Evolutionary conservation across 2,797 vertebrate species (phyloP), one percentile per base, ranked within the genome.

Genomic region (Enteromius thamalakanensis): DNA sequence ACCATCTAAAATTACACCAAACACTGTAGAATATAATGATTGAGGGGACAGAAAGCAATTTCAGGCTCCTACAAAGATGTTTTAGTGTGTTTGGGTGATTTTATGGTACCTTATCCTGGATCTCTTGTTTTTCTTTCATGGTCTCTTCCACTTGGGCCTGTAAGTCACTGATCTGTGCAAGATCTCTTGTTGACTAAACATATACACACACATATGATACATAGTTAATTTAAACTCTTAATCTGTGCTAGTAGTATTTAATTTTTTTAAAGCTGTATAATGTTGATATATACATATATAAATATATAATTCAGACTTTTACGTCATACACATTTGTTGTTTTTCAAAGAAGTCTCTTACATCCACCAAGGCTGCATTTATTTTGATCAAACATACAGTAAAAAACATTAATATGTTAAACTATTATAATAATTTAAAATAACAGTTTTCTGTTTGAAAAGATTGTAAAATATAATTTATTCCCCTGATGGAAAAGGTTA

Each of bases 131-230:
- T 90, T 99, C 97, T 90, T 99, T 99, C 86, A 88, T 93, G 89
- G 95, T 94, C 60, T 99, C 98, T 87, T 99, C 98, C 88, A 99
- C 92, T 90, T 99, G 97, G 3, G 95, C 92, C 85, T 99, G 97
- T 86, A 99, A 95, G 89, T 99, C 98, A 49, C 96, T 99, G 95
- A 99, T 98, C 93, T 99, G 98, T 0, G 95, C 95, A 91, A 98
- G 91, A 92, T 99, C 97, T 85, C 97, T 95, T 58, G 98, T 95
- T 0, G 98, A 97, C 98, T 99, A 87, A 0, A 70, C 19, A 84
- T 8, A 79, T 40, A 85, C 15, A 87, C 17, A 86, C 29, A 89
- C 17, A 86, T 69, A 84, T 32, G 76, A 76, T 3, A 65, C n/a
- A 42, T 11, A 3, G 45, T 67, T 62, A 12, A 74, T 37, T 32